phyloP scores from a whole-genome alignment of 2,888 invertebrate genomes.

The Hirtodrosophila trivittata region DNA sequence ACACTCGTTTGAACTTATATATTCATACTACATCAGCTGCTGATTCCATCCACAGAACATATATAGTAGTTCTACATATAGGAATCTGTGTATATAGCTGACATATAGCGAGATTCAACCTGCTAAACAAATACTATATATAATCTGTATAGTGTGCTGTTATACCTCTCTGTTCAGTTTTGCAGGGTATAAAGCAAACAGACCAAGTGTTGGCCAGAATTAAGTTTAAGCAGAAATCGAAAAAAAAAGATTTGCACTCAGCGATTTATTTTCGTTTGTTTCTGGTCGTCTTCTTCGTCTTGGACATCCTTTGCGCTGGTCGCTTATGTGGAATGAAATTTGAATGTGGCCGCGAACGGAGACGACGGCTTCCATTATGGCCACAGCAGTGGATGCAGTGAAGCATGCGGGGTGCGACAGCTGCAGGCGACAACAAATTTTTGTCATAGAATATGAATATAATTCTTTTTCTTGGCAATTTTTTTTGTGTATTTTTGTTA shows the following conservation, averaged over 20 bases:
- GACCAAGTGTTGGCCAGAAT: constrained; percentile 36
- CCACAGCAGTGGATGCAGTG: constrained; percentile 33
- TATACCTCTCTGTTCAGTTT: too few species aligned
- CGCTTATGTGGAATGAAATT: constrained; percentile 68
- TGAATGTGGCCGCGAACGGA: constrained; percentile 34
- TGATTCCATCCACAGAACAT: too few species aligned
- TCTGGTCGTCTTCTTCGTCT: constrained; percentile 10
- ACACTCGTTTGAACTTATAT: too few species aligned
- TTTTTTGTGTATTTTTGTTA: constrained; percentile 10
- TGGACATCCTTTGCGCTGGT: constrained; percentile 50
- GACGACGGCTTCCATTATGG: constrained; percentile 15
- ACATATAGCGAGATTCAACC: too few species aligned
- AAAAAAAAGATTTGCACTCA: too few species aligned
- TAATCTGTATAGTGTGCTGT: too few species aligned
- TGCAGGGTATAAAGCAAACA: too few species aligned
- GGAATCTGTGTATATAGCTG: too few species aligned
- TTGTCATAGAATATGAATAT: constrained; percentile 50
- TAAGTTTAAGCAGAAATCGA: constrained; percentile 46
- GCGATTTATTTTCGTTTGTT: constrained; percentile 28
- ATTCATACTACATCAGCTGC: too few species aligned
- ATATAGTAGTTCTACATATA: too few species aligned
- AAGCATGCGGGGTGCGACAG: constrained; percentile 54
- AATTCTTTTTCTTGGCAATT: too few species aligned
- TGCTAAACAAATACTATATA: too few species aligned
- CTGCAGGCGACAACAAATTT: constrained; percentile 58